phyloP scores from a whole-genome alignment of 1,140 invertebrate genomes.

The Drosophila arawakana region DNA sequence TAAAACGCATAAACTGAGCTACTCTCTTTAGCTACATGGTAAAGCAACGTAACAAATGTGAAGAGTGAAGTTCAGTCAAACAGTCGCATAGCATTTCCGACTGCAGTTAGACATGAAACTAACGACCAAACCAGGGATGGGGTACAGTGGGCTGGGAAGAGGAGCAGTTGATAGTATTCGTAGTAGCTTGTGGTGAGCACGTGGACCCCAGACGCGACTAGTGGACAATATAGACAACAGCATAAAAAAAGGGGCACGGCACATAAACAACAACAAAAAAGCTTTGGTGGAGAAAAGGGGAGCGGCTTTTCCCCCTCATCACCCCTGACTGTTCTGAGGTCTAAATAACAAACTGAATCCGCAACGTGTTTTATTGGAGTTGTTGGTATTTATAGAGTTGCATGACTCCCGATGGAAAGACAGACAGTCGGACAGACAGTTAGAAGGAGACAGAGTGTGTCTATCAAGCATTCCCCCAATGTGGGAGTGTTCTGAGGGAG shows the following conservation, averaged over 20 bases:
- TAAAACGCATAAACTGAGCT: neutral
- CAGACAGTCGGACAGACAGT: constrained; percentile 15
- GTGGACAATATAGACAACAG: constrained; percentile 45
- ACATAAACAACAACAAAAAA: constrained; percentile 32
- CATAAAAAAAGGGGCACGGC: constrained; percentile 37
- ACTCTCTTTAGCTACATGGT: neutral
- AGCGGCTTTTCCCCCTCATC: constrained; percentile 10
- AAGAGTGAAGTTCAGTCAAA: constrained; percentile 70
- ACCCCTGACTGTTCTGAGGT: constrained; percentile 48
- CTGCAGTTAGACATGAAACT: constrained; percentile 69
- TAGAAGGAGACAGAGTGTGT: constrained; percentile 10
- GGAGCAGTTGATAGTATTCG: neutral
- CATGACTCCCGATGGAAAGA: constrained; percentile 49
- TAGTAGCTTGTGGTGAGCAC: constrained; percentile 38
- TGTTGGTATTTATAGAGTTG: constrained; percentile 70
- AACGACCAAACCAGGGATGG: constrained; percentile 9
- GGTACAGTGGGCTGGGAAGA: neutral
- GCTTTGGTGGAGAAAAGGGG: constrained; percentile 21
- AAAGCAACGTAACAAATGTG: constrained; percentile 47
- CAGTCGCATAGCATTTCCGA: constrained; percentile 71
- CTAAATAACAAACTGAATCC: constrained; percentile 56
- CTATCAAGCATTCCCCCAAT: constrained; percentile 8
- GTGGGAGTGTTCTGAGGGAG: constrained; percentile 36
- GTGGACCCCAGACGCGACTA: constrained; percentile 47
- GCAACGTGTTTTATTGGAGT: constrained; percentile 58